Conservation (phyloP, 2,797 vertebrate genomes). For the Holocentrus rufus region DNA sequence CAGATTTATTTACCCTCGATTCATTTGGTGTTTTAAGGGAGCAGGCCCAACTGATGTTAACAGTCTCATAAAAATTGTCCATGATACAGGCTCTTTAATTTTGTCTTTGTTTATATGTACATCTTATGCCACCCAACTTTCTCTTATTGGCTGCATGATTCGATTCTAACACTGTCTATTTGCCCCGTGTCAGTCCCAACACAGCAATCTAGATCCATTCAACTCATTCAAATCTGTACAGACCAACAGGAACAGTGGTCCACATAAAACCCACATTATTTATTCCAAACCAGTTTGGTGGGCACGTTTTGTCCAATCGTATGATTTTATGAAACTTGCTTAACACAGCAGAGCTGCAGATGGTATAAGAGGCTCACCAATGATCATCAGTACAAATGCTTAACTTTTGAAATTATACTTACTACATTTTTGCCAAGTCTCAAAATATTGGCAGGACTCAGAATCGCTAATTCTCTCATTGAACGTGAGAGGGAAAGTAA, state of each 20-base stretch:
- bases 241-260: background rate
- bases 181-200: background rate
- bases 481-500: too few relatives aligned
- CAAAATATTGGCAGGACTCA: too few relatives aligned
- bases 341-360: too few relatives aligned
- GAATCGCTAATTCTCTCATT: too few relatives aligned
- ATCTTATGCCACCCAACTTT: background rate
- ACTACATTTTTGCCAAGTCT: too few relatives aligned
- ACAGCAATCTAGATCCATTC: background rate
- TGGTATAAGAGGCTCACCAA: too few relatives aligned
- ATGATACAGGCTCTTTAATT: background rate
- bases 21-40: slow-evolving; percentile 39
- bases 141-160: slow-evolving; percentile 3
- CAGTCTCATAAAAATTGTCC: slow-evolving; percentile 8
- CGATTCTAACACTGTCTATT: background rate
- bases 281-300: background rate
- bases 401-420: too few relatives aligned
- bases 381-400: too few relatives aligned
- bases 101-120: slow-evolving; percentile 4
- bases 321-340: too few relatives aligned
- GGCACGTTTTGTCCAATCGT: background rate
- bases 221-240: background rate
- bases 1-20: slow-evolving; percentile 53
- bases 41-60: slow-evolving; percentile 30
- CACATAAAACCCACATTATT: background rate